phyloP scores from a whole-genome alignment of 1,140 invertebrate species.

The Neelides sp. region DNA sequence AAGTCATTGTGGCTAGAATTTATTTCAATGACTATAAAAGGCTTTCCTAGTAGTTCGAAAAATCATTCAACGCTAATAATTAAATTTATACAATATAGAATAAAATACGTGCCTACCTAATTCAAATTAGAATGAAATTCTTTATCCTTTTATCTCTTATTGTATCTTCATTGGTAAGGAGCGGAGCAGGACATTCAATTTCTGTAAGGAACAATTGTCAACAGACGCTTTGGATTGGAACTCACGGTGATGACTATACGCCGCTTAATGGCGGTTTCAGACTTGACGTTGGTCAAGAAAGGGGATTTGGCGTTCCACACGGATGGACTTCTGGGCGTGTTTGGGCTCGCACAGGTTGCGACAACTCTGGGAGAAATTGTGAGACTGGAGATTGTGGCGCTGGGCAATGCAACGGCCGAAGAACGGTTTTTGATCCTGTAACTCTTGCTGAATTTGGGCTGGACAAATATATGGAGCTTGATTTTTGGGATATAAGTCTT shows the following conservation, averaged over 20 bases:
- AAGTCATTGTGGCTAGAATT: too few species aligned
- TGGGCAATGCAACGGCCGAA: constrained; percentile 22
- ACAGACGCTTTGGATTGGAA: constrained; percentile 25
- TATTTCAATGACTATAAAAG: too few species aligned
- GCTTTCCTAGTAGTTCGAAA: too few species aligned
- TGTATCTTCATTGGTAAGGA: too few species aligned
- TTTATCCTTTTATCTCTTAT: too few species aligned
- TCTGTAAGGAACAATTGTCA: constrained; percentile 25
- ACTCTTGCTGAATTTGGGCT: constrained; percentile 34
- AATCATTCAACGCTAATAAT: too few species aligned
- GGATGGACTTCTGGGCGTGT: constrained; percentile 31
- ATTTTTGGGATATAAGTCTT: constrained; percentile 34
- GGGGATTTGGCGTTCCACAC: constrained; percentile 15
- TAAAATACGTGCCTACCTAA: too few species aligned
- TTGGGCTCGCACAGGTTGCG: constrained; percentile 33
- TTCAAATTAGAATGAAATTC: too few species aligned
- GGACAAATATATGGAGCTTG: constrained; percentile 26
- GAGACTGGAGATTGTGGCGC: constrained; percentile 33
- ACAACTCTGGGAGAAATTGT: constrained; percentile 25
- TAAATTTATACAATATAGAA: too few species aligned
- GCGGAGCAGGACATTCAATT: too few species aligned
- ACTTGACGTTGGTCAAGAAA: constrained; percentile 5
- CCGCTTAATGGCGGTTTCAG: constrained; percentile 15
- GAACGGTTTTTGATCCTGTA: constrained; percentile 31
- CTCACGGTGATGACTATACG: constrained; percentile 11